These are phyloP conservation scores for Trachelus troglodyta DNA, from an alignment of 2,888 invertebrate genomes.

Conservation along the genomic window DNA sequence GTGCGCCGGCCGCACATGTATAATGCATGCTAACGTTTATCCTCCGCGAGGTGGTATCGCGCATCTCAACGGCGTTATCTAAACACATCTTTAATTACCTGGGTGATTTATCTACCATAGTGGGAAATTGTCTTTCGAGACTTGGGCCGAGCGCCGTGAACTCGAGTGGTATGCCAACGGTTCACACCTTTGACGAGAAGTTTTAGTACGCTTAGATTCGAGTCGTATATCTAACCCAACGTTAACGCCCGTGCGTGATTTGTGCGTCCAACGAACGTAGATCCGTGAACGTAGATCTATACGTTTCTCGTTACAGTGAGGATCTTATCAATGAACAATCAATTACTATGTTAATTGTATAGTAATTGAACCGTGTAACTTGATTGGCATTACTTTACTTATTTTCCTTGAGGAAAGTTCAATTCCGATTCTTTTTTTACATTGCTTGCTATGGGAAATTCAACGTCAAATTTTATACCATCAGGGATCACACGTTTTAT, in stretches of 20 bases:
- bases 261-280: constrained; percentile 28
- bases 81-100: constrained; percentile 56
- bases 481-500: constrained; percentile 13
- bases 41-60: constrained; percentile 40
- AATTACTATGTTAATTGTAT: background rate
- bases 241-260: constrained; percentile 31
- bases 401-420: background rate
- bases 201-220: background rate
- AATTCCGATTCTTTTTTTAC: background rate
- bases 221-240: constrained; percentile 7
- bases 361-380: background rate
- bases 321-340: background rate
- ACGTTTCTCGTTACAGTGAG: background rate
- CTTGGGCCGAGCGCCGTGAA: constrained; percentile 12
- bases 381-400: background rate
- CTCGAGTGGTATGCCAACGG: background rate
- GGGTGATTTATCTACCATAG: constrained; percentile 50
- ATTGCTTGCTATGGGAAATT: constrained; percentile 11
- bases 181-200: constrained; percentile 1
- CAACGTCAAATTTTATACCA: constrained; percentile 30
- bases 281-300: background rate
- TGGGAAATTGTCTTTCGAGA: constrained; percentile 37
- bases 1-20: constrained; percentile 28
- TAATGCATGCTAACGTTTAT: constrained; percentile 42
- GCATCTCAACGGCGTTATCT: constrained; percentile 45